phyloP scores from a whole-genome alignment of 2,797 vertebrate genomes.

The Echeneis naucrates region DNA sequence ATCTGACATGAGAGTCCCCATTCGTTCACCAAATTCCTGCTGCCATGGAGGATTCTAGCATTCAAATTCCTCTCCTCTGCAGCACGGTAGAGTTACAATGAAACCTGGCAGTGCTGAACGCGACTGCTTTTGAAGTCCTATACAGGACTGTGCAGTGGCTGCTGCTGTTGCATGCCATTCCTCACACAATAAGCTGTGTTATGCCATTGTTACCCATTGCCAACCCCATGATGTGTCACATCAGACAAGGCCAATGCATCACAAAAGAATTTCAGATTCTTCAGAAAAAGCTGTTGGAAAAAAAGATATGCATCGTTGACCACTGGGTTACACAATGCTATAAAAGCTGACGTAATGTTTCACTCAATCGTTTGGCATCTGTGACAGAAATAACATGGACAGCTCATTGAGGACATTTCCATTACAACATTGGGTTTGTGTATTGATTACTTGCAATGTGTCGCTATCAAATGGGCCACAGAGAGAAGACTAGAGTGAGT shows the following conservation, averaged over 20 bases:
- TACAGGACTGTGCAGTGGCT: slow-evolving; percentile 37
- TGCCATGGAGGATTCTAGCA: slow-evolving; percentile 45
- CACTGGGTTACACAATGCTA: slow-evolving; percentile 38
- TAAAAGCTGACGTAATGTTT: slow-evolving; percentile 22
- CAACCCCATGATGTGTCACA: slow-evolving; percentile 49
- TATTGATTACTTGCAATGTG: slow-evolving; percentile 65
- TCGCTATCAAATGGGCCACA: slow-evolving; percentile 55
- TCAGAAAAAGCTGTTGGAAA: slow-evolving; percentile 29
- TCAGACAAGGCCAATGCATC: slow-evolving; percentile 26
- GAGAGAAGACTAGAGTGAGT: slow-evolving; percentile 30
- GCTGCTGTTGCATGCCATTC: slow-evolving; percentile 64
- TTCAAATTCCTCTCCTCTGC: slow-evolving; percentile 55
- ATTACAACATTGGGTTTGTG: slow-evolving; percentile 33
- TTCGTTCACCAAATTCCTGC: slow-evolving; percentile 51
- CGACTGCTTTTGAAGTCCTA: slow-evolving; percentile 54
- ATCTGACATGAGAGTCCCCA: slow-evolving; percentile 40
- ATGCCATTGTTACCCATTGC: slow-evolving; percentile 62
- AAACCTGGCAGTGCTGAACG: slow-evolving; percentile 58
- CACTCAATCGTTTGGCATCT: slow-evolving; percentile 12
- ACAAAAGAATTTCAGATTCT: slow-evolving; percentile 16
- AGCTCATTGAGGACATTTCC: slow-evolving; percentile 40
- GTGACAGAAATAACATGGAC: slow-evolving; percentile 16
- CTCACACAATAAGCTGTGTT: slow-evolving; percentile 60
- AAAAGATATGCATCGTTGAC: slow-evolving; percentile 25
- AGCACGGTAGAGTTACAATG: slow-evolving; percentile 55